A percentile compares a stretch with the other conserved stretches of the same genome.
Evolutionary conservation across 2,888 invertebrate genomes (phyloP).

Genomic region (Tyria jacobaeae): DNA sequence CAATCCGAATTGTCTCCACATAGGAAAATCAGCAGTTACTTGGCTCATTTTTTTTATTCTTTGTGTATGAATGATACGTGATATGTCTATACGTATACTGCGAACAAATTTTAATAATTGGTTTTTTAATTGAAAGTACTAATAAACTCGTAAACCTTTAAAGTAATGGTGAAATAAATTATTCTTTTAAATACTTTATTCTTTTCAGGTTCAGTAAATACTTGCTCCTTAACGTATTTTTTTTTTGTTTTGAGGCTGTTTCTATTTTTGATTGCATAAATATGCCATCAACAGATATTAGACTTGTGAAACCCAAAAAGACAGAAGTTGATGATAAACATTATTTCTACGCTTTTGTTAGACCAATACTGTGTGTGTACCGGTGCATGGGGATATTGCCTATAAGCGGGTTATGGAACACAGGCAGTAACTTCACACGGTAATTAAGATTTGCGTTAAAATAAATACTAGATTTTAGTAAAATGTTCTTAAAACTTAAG

Average conservation of each 20-base stretch:
- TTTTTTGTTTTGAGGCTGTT: not conserved
- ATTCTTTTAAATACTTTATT: not conserved
- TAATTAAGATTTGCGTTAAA: not conserved
- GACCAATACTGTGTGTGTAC: conserved; percentile 4
- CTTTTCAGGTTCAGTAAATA: not conserved
- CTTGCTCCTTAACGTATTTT: not conserved
- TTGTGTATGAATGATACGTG: too few species aligned
- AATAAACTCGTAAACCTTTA: too few species aligned
- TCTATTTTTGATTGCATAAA: not conserved
- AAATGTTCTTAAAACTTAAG: too few species aligned
- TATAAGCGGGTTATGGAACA: not conserved
- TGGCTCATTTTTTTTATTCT: too few species aligned
- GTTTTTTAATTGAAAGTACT: too few species aligned
- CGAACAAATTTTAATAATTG: too few species aligned
- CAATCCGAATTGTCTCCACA: too few species aligned
- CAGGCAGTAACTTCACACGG: conserved; percentile 3
- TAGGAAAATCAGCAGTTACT: too few species aligned
- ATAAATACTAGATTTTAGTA: too few species aligned
- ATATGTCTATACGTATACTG: too few species aligned
- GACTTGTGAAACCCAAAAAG: not conserved
- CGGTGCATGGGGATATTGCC: conserved; percentile 2
- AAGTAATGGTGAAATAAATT: too few species aligned
- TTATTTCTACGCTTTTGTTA: conserved; percentile 4
- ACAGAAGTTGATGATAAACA: not conserved
- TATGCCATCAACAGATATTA: not conserved